These are phyloP conservation scores for Apodemia mormo DNA, from an alignment of 2,888 invertebrate genomes.

Conservation along the genomic window DNA sequence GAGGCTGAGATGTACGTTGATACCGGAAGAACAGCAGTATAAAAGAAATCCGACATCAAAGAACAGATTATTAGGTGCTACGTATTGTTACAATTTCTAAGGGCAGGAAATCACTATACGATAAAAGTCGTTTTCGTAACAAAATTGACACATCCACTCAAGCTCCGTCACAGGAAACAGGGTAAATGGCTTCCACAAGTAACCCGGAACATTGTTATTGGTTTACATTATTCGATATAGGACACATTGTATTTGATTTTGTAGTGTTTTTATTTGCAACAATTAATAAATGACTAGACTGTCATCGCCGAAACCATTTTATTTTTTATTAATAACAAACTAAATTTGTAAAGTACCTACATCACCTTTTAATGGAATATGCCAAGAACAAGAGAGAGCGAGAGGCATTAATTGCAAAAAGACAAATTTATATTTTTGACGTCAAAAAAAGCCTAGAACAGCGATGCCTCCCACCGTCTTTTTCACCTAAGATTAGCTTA, in stretches of 20 bases:
- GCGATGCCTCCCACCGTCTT: too few species aligned
- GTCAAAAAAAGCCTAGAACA: too few species aligned
- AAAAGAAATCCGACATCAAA: conserved; percentile 1
- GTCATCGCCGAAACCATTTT: too few species aligned
- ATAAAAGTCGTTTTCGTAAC: conserved; percentile 17
- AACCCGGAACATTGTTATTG: conserved; percentile 17
- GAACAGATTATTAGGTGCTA: conserved; percentile 7
- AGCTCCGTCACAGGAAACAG: conserved; percentile 4
- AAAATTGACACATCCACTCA: conserved; percentile 18
- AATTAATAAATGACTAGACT: too few species aligned
- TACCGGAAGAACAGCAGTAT: background rate
- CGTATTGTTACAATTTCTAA: conserved; percentile 2
- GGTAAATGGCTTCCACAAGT: conserved; percentile 18
- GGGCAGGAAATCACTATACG: conserved; percentile 10
- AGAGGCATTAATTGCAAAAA: too few species aligned
- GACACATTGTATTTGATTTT: background rate
- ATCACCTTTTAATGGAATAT: too few species aligned
- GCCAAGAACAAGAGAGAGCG: too few species aligned
- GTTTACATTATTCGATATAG: conserved; percentile 7
- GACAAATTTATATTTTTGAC: too few species aligned
- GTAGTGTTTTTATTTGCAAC: background rate
- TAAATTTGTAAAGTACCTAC: too few species aligned
- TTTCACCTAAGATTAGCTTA: too few species aligned
- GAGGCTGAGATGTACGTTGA: too few species aligned
- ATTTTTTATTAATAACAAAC: too few species aligned